Conservation (phyloP, 1,140 invertebrate genomes). For the Drosophila pseudoananassae region DNA sequence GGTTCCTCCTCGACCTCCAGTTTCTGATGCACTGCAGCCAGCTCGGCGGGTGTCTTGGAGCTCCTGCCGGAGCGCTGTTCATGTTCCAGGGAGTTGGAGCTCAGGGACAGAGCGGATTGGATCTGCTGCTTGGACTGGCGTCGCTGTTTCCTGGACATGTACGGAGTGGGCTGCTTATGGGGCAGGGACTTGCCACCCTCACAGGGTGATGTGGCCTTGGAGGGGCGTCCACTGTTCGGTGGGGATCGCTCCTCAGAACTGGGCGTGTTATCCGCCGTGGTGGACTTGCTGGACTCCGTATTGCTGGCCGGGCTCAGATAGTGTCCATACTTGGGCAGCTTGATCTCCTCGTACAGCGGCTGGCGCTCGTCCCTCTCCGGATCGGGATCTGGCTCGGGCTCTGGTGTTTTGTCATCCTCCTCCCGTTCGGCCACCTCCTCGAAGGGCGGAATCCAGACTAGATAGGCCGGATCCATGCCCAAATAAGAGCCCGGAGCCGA, state of each 20-base stretch:
- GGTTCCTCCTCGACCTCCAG: conserved; percentile 42
- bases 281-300: conserved; percentile 84
- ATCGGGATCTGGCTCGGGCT: conserved; percentile 55
- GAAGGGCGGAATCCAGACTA: conserved; percentile 93
- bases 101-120: conserved; percentile 40
- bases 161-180: conserved; percentile 70
- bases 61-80: conserved; percentile 16
- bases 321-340: conserved; percentile 84
- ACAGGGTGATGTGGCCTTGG: conserved; percentile 67
- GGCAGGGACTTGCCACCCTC: conserved; percentile 38
- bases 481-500: conserved; percentile 92
- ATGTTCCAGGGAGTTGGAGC: conserved; percentile 12
- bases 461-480: conserved; percentile 93
- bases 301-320: conserved; percentile 85
- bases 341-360: conserved; percentile 84
- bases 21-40: conserved; percentile 60
- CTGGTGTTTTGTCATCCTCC: conserved; percentile 75
- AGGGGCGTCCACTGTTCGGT: conserved; percentile 55
- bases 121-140: conserved; percentile 65
- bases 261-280: conserved; percentile 70
- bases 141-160: conserved; percentile 72
- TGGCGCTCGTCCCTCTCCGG: conserved; percentile 79
- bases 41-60: conserved; percentile 25
- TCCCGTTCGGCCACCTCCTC: conserved; percentile 85
- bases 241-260: conserved; percentile 69